A percentile compares a stretch with the other conserved stretches of the same genome.
Conservation (phyloP, 2,888 invertebrate genomes). For the Meganola albula region DNA sequence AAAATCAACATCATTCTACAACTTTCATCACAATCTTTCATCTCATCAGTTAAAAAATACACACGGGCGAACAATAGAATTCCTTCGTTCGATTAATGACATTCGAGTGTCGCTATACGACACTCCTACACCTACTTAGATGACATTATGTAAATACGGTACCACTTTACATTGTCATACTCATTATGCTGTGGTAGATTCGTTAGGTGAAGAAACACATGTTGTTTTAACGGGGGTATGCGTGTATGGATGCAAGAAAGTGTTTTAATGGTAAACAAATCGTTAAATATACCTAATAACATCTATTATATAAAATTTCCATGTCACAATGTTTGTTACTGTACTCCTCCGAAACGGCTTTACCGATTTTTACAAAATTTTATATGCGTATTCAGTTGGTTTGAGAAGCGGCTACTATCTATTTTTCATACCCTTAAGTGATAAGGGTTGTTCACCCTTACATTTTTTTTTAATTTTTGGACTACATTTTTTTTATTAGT, state of each 20-base stretch:
- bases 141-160: conserved; percentile 76
- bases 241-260: conserved; percentile 41
- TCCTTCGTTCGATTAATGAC: conserved; percentile 71
- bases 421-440: too few relatives aligned
- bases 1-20: conserved; percentile 23
- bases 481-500: too few relatives aligned
- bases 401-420: too few relatives aligned
- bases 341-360: too few relatives aligned
- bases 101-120: conserved; percentile 42
- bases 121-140: conserved; percentile 74
- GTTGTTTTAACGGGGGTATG: conserved; percentile 67
- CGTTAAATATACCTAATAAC: too few relatives aligned
- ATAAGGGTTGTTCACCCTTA: too few relatives aligned
- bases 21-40: conserved; percentile 42
- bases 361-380: too few relatives aligned
- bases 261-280: conserved; percentile 11
- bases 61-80: conserved; percentile 64
- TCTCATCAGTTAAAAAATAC: conserved; percentile 61
- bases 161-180: conserved; percentile 74
- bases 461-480: too few relatives aligned
- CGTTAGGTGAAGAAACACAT: conserved; percentile 78
- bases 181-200: conserved; percentile 74
- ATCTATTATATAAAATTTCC: too few relatives aligned
- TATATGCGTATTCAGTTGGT: too few relatives aligned
- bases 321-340: too few relatives aligned